phyloP scores from a whole-genome alignment of 2,888 invertebrate species.

The Epiperipatus broadwayi region DNA sequence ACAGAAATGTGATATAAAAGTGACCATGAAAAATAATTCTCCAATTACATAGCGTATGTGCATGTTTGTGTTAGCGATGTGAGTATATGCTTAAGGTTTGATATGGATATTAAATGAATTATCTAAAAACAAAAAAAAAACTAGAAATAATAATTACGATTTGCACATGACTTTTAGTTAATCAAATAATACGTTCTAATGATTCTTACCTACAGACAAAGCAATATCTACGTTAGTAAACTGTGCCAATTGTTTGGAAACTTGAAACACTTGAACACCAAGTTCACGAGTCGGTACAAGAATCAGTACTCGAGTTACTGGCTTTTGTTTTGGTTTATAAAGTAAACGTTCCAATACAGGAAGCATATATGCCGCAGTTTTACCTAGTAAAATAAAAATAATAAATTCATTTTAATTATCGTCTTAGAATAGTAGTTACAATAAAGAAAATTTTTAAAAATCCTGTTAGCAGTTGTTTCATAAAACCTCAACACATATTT shows the following conservation, averaged over 20 bases:
- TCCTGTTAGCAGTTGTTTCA: no score
- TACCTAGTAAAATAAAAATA: slow-evolving; percentile 43
- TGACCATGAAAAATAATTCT: no score
- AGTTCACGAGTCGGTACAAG: slow-evolving; percentile 90
- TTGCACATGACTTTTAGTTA: no score
- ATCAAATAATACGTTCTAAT: not conserved
- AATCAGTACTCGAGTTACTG: slow-evolving; percentile 63
- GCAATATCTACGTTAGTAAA: slow-evolving; percentile 59
- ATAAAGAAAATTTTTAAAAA: not conserved
- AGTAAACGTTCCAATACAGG: slow-evolving; percentile 83
- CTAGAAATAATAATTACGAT: no score
- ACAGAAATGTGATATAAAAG: no score
- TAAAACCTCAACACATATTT: no score
- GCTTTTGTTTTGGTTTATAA: slow-evolving; percentile 51
- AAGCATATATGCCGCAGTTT: slow-evolving; percentile 96
- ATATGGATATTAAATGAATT: no score
- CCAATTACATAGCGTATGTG: no score
- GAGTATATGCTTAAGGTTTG: slow-evolving; percentile 38
- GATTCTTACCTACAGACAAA: slow-evolving; percentile 38
- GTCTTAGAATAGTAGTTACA: not conserved
- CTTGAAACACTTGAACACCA: slow-evolving; percentile 91
- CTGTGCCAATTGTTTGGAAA: slow-evolving; percentile 70
- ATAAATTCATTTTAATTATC: not conserved
- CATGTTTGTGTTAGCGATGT: no score
- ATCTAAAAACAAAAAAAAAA: no score